Conservation (phyloP, 2,888 invertebrate species). For the Mesochorus sp. region DNA sequence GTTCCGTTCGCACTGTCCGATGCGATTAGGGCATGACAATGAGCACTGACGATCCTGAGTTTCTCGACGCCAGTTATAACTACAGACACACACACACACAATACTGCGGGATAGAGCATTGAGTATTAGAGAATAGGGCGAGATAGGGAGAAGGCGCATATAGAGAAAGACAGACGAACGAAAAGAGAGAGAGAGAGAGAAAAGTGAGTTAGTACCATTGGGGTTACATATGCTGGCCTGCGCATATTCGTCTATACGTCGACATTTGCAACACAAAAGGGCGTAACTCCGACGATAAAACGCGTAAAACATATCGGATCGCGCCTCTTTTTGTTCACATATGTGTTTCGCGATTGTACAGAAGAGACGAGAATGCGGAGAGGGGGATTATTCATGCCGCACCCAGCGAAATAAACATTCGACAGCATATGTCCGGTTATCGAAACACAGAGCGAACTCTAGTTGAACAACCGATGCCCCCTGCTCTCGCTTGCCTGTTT, state of each 20-base stretch:
- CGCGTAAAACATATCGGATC: background rate
- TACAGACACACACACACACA: slow-evolving; percentile 71
- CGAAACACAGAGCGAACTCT: slow-evolving; percentile 26
- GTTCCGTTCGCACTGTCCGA: slow-evolving; percentile 68
- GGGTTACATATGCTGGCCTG: slow-evolving; percentile 41
- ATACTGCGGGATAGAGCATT: slow-evolving; percentile 32
- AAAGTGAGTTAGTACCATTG: slow-evolving; percentile 31
- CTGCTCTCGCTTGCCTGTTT: slow-evolving; percentile 24
- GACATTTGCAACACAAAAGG: background rate
- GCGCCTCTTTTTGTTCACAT: background rate
- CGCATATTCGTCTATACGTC: slow-evolving; percentile 4
- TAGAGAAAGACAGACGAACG: slow-evolving; percentile 3
- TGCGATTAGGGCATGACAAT: slow-evolving; percentile 77
- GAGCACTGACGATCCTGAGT: slow-evolving; percentile 76
- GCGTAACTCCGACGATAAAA: background rate
- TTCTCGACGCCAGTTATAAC: slow-evolving; percentile 68
- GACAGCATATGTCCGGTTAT: slow-evolving; percentile 62
- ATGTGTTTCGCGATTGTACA: background rate
- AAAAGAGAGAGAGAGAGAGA: slow-evolving; percentile 8
- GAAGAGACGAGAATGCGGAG: background rate
- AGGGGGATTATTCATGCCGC: background rate
- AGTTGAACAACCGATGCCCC: slow-evolving; percentile 5
- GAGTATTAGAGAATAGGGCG: slow-evolving; percentile 21
- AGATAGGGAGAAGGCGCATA: slow-evolving; percentile 42
- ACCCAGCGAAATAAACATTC: slow-evolving; percentile 58